Percentiles rank a stretch among this genome's conserved stretches.
Evolutionary conservation across 2,113 vertebrate genomes (phyloP).

Genomic region (Dissostichus mawsoni): DNA sequence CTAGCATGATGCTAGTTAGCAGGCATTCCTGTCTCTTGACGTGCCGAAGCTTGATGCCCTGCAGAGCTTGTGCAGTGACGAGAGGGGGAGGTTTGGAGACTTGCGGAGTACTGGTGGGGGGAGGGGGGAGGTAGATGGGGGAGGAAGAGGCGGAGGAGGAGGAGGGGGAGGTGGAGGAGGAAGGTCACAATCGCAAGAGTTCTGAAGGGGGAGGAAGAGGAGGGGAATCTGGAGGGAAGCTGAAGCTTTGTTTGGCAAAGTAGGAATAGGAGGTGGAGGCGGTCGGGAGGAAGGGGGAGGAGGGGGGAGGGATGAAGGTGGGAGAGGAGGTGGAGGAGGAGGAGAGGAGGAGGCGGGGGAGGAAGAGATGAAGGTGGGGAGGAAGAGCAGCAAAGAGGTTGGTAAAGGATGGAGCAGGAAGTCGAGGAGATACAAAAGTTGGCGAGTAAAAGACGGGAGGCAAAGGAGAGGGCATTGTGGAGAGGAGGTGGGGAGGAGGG

Average conservation of each 20-base stretch:
- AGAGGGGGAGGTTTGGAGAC: constrained; percentile 67
- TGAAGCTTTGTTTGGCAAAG: constrained; percentile 36
- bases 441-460: constrained; percentile 51
- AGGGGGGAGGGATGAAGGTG: constrained; percentile 66
- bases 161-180: constrained; percentile 40
- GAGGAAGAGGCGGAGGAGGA: constrained; percentile 2
- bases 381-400: constrained; percentile 72
- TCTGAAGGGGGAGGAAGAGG: constrained; percentile 3
- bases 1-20: neutral
- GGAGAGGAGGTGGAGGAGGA: constrained; percentile 57
- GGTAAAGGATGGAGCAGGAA: constrained; percentile 53
- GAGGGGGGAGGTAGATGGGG: neutral
- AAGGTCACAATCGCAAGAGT: constrained; percentile 2
- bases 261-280: constrained; percentile 69
- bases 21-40: constrained; percentile 78
- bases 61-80: constrained; percentile 89
- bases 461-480: constrained; percentile 7
- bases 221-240: constrained; percentile 9
- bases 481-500: constrained; percentile 40
- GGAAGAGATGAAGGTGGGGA: constrained; percentile 33
- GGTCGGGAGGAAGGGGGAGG: constrained; percentile 37
- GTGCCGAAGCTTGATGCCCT: constrained; percentile 88
- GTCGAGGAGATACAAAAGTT: constrained; percentile 33
- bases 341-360: constrained; percentile 34
- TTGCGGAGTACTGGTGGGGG: constrained; percentile 20